These are phyloP conservation scores for Lanistes nyassanus DNA, from an alignment of 1,140 invertebrate genomes.

Conservation along the genomic window DNA sequence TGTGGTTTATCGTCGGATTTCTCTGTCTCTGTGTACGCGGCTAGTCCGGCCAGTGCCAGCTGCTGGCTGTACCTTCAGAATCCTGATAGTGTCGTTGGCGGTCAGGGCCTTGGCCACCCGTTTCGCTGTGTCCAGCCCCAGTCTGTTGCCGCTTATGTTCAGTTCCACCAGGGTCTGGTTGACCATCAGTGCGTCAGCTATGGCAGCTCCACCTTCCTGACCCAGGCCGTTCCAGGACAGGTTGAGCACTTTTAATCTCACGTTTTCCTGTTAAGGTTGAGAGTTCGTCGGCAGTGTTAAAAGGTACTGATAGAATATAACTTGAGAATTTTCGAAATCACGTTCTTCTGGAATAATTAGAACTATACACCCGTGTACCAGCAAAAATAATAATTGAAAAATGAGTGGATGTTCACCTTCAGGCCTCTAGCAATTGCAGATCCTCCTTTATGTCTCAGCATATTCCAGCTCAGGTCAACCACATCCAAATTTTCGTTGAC, in stretches of 20 bases:
- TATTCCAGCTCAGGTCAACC: slow-evolving; percentile 66
- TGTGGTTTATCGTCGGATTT: too few relatives aligned
- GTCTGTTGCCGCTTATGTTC: slow-evolving; percentile 63
- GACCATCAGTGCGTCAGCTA: slow-evolving; percentile 59
- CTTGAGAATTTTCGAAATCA: too few relatives aligned
- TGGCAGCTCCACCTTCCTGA: slow-evolving; percentile 57
- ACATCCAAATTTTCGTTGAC: slow-evolving; percentile 64
- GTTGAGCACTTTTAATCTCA: slow-evolving; percentile 61
- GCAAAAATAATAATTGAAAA: too few relatives aligned
- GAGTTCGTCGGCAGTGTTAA: not conserved
- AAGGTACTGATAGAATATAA: not conserved
- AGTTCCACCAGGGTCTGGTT: slow-evolving; percentile 62
- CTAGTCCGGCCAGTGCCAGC: not conserved
- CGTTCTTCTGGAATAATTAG: too few relatives aligned
- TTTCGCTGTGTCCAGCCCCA: slow-evolving; percentile 52
- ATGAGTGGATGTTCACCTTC: slow-evolving; percentile 43
- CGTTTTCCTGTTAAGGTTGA: slow-evolving; percentile 59
- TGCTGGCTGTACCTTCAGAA: slow-evolving; percentile 53
- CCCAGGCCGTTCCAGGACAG: slow-evolving; percentile 66
- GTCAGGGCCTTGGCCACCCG: slow-evolving; percentile 60
- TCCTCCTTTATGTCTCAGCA: slow-evolving; percentile 58
- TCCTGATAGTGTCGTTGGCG: slow-evolving; percentile 60
- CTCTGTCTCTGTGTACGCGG: not conserved
- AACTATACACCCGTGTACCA: too few relatives aligned
- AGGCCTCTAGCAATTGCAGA: slow-evolving; percentile 62